phyloP scores from a whole-genome alignment of 2,797 vertebrate species.

The Notoglanidium macrostoma region DNA sequence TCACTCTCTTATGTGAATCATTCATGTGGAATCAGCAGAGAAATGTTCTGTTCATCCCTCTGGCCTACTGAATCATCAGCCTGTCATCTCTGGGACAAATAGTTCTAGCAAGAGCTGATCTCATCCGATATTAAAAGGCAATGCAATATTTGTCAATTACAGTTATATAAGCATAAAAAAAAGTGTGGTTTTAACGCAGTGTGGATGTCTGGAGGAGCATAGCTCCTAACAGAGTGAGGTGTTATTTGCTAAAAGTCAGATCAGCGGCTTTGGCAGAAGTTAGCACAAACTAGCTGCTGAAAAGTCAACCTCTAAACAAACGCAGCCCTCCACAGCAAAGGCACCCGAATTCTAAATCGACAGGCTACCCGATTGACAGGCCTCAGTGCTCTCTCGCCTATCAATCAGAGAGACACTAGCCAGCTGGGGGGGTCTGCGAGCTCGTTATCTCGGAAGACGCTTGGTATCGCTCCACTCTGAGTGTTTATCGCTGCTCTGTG shows the following conservation, averaged over 20 bases:
- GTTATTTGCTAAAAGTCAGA: not conserved
- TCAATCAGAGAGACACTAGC: not conserved
- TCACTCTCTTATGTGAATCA: slow-evolving; percentile 9
- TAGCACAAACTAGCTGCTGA: not conserved
- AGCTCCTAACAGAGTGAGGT: not conserved
- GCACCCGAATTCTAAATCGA: not conserved
- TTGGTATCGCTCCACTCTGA: not conserved
- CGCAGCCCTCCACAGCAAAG: not conserved
- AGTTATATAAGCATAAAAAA: not conserved
- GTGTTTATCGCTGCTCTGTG: not conserved
- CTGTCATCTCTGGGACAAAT: slow-evolving; percentile 25
- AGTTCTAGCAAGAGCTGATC: slow-evolving; percentile 6
- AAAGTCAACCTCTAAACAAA: not conserved
- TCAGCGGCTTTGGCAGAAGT: not conserved
- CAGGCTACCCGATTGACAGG: not conserved
- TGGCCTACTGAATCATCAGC: slow-evolving; percentile 23
- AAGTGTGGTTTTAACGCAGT: not conserved
- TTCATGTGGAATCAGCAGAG: slow-evolving; percentile 34
- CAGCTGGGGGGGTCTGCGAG: not conserved
- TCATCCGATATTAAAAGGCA: slow-evolving; percentile 24
- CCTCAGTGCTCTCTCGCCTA: not conserved
- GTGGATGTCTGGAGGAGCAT: not conserved
- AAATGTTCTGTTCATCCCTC: slow-evolving; percentile 28
- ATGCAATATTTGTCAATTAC: slow-evolving; percentile 26
- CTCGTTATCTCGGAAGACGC: not conserved